phyloP scores from a whole-genome alignment of 2,113 vertebrate genomes.

The Naja naja region DNA sequence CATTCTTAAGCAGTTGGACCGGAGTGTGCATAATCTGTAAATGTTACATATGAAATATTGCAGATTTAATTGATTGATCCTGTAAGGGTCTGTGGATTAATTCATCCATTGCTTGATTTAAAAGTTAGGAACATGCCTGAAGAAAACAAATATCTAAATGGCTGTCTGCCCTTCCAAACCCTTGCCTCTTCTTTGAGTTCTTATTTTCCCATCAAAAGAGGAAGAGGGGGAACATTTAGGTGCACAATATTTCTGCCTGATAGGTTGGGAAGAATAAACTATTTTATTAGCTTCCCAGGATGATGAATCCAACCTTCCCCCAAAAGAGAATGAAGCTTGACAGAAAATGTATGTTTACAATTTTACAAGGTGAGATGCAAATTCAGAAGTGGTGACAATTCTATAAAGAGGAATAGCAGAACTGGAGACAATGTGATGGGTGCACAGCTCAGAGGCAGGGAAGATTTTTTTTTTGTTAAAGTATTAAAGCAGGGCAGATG shows the following conservation, averaged over 20 bases:
- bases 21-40: background rate
- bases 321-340: background rate
- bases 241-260: background rate
- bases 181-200: background rate
- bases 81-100: background rate
- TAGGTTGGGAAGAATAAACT: too few relatives aligned
- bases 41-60: background rate
- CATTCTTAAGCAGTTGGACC: background rate
- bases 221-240: background rate
- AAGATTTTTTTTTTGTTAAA: too few relatives aligned
- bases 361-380: background rate
- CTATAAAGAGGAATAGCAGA: background rate
- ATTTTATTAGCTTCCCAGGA: background rate
- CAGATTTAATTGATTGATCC: background rate
- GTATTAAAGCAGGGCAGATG: background rate
- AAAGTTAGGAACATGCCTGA: background rate
- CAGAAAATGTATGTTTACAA: background rate
- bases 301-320: background rate
- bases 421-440: background rate
- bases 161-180: background rate
- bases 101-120: background rate
- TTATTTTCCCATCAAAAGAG: background rate
- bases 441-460: too few relatives aligned
- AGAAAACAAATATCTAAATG: background rate
- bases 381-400: background rate